Evolutionary conservation across 1,140 invertebrate genomes (phyloP).

Genomic region (Onthophagus taurus): DNA sequence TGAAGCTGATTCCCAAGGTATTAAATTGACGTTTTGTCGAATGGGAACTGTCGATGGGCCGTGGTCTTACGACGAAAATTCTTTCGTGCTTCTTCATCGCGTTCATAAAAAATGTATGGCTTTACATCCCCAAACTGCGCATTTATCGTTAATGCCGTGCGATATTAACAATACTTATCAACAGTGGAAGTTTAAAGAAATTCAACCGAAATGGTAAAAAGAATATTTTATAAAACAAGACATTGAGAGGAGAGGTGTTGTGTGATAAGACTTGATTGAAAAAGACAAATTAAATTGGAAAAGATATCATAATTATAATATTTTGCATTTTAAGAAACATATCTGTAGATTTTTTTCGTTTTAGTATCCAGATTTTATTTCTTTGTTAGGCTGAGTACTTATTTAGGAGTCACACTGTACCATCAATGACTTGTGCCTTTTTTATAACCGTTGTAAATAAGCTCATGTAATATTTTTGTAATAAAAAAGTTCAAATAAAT

Average conservation of each 20-base stretch:
- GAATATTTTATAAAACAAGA: too few species aligned
- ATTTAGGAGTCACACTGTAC: neutral
- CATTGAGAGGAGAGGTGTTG: too few species aligned
- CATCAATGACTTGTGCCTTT: constrained; percentile 11
- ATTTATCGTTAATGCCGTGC: constrained; percentile 68
- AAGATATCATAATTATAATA: neutral
- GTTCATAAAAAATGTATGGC: constrained; percentile 77
- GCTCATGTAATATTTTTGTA: too few species aligned
- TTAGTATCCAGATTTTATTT: neutral
- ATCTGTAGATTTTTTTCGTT: neutral
- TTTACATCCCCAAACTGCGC: constrained; percentile 70
- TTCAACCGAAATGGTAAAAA: constrained; percentile 48
- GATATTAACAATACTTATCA: constrained; percentile 79
- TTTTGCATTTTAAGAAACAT: constrained; percentile 1
- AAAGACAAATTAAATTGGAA: neutral
- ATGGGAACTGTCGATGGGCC: constrained; percentile 87
- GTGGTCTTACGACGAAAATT: constrained; percentile 77
- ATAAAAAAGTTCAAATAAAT: too few species aligned
- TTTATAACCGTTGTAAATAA: too few species aligned
- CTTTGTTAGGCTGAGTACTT: neutral
- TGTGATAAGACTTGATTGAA: neutral
- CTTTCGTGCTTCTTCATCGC: constrained; percentile 67
- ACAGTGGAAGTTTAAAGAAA: constrained; percentile 76
- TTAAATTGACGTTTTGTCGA: constrained; percentile 82
- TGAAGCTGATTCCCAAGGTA: constrained; percentile 72